These are phyloP conservation scores for Ips typographus DNA, from an alignment of 1,140 invertebrate genomes.

Conservation along the genomic window DNA sequence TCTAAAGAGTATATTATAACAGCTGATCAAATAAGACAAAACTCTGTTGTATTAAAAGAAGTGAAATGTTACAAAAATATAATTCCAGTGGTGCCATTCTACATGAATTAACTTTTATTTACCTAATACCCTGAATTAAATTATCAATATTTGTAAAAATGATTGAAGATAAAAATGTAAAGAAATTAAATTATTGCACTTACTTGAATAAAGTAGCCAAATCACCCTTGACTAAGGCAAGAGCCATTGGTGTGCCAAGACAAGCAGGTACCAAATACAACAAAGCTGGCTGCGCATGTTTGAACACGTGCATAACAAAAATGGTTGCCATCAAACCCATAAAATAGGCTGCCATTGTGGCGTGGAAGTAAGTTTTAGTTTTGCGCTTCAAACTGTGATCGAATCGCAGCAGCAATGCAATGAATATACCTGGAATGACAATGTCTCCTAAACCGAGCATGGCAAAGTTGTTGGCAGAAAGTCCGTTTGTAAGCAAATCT, in stretches of 20 bases:
- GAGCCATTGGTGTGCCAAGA: slow-evolving; percentile 80
- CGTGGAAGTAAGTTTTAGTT: slow-evolving; percentile 89
- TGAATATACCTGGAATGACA: slow-evolving; percentile 99
- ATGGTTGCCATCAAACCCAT: slow-evolving; percentile 92
- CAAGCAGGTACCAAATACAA: slow-evolving; percentile 97
- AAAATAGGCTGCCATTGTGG: slow-evolving; percentile 93
- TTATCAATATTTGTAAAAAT: not conserved
- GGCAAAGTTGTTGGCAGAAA: slow-evolving; percentile 92
- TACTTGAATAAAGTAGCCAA: slow-evolving; percentile 87
- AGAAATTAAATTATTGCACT: slow-evolving; percentile 52
- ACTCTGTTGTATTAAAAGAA: not conserved
- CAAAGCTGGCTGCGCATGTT: slow-evolving; percentile 98
- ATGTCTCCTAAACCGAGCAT: slow-evolving; percentile 99
- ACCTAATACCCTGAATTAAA: not conserved
- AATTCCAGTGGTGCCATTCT: not conserved
- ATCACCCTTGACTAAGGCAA: slow-evolving; percentile 91
- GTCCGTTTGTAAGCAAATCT: slow-evolving; percentile 91
- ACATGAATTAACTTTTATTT: slow-evolving; percentile 4
- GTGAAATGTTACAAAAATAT: slow-evolving; percentile 6
- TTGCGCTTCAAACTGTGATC: slow-evolving; percentile 90
- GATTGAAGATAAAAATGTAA: not conserved
- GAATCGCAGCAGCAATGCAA: slow-evolving; percentile 93
- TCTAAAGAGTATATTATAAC: not conserved
- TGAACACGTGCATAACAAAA: slow-evolving; percentile 97
- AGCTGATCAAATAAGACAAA: not conserved